Evolutionary conservation across 2,113 vertebrate genomes (phyloP).

Genomic region (Myrmecobius fasciatus): DNA sequence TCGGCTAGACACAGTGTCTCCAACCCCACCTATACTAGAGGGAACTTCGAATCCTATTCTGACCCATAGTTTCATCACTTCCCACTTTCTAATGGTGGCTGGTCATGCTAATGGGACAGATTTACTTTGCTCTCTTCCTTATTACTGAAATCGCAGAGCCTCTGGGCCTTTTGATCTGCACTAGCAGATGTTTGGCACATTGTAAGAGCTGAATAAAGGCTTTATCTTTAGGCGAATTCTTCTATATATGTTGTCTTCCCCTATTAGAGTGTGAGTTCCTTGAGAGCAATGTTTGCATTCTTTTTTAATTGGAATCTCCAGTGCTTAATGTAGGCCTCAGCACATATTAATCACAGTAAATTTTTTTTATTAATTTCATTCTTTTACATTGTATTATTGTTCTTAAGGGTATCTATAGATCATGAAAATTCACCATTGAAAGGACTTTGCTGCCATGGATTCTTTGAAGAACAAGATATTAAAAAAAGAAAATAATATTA

Average conservation of each 20-base stretch:
- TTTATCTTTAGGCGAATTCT: neutral
- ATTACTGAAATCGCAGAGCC: neutral
- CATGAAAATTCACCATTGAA: neutral
- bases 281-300: neutral
- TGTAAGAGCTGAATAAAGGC: neutral
- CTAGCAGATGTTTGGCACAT: neutral
- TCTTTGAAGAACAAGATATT: neutral
- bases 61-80: neutral
- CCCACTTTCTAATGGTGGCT: neutral
- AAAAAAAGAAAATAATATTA: neutral
- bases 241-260: neutral
- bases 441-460: neutral
- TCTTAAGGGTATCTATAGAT: neutral
- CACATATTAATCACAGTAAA: neutral
- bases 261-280: neutral
- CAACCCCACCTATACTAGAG: neutral
- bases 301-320: neutral
- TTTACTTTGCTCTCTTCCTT: neutral
- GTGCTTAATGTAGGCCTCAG: neutral
- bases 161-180: neutral
- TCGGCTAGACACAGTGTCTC: neutral
- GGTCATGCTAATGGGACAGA: neutral
- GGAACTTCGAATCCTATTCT: neutral
- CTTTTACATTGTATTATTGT: neutral
- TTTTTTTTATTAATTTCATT: neutral